Evolutionary conservation across 2,888 invertebrate genomes (phyloP), one percentile per base, ranked within the genome.

Genomic region (Eupsilia transversa): DNA sequence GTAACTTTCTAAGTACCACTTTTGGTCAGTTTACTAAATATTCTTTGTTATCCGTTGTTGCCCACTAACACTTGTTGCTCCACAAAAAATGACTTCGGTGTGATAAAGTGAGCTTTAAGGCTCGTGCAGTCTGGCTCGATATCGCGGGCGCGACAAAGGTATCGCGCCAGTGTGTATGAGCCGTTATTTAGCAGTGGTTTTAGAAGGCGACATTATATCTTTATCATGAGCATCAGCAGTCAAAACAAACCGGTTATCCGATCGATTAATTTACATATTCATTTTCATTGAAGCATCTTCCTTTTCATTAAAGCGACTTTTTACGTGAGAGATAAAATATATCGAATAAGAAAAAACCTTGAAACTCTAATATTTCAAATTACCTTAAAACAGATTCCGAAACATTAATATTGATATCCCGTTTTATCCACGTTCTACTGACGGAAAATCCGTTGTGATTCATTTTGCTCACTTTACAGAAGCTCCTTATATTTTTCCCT

Each of bases 361-460:
- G 56, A 30, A 56, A 49, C 30, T 49, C 33, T 43, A 35, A 77
- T 79, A 68, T 78, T 68, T 56, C 78, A 61, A 66, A 78, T 78
- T 77, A 33, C 3, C 46, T 33, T 61, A 52, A 70, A 79, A 63
- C 46, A 67, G 30, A 59, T 59, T 67, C 30, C 27, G 23, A n/a
- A 41, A 68, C 59, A 64, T 83, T 83, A 67, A 79, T 80, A 79
- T 83, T 79, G 64, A 79, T 79, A 79, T 68, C 63, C 59, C 30
- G 20, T 46, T 46, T 52, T 46, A 82, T 65, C 76, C 59, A 38
- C 66, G 35, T 68, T 72, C 46, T 35, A 27, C 57, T n/a, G 46
- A 56, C 30, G 52, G 66, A 56, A 67, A 64, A 67, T 64, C 49
- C 46, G 17, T 49, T 56, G 54, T 49, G 63, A 80, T 80, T 68